Evolutionary conservation across 1,140 invertebrate genomes (phyloP).

Genomic region (Bombus impatiens): DNA sequence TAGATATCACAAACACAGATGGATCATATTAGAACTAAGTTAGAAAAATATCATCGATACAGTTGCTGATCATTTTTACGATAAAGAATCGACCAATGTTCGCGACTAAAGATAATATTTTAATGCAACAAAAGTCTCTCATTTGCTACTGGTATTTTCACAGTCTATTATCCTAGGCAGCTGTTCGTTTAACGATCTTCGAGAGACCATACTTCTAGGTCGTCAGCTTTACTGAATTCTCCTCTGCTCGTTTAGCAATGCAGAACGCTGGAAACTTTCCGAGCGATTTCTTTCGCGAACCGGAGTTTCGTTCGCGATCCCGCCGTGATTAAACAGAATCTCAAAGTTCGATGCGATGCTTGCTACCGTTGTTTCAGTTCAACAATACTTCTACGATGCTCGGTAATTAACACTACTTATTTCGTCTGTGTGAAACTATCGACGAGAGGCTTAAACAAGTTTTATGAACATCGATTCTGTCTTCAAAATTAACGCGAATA

Average conservation of each 20-base stretch:
- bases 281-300: constrained; percentile 30
- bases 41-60: background rate
- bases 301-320: background rate
- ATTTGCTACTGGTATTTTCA: constrained; percentile 17
- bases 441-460: background rate
- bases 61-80: background rate
- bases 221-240: background rate
- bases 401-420: constrained; percentile 10
- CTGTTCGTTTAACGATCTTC: constrained; percentile 34
- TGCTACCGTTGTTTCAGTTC: background rate
- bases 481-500: background rate
- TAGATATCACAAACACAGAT: no score
- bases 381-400: background rate
- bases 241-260: constrained; percentile 26
- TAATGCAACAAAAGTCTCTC: background rate
- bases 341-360: background rate
- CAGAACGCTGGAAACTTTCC: constrained; percentile 31
- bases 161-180: constrained; percentile 28
- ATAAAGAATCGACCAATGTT: background rate
- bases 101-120: constrained; percentile 5
- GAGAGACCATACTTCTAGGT: constrained; percentile 9
- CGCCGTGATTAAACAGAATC: constrained; percentile 15
- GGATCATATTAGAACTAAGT: background rate
- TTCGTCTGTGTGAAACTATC: background rate
- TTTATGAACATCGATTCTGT: background rate